Conservation (phyloP, 2,888 invertebrate species). For the Dolichopus griseipennis region DNA sequence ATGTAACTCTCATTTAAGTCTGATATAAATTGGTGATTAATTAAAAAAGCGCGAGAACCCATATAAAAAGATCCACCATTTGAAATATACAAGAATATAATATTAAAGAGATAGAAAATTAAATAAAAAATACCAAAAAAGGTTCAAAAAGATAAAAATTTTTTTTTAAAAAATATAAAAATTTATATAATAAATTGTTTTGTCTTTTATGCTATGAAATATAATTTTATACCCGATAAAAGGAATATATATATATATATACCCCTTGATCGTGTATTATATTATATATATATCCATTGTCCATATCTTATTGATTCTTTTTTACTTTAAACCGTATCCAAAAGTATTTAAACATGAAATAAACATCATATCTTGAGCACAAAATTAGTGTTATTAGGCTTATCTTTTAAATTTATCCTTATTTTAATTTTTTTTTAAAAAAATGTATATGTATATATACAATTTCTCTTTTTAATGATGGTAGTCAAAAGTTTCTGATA, state of each 20-base stretch:
- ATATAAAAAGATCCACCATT: not conserved
- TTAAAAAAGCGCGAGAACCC: not conserved
- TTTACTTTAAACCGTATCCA: too few species aligned
- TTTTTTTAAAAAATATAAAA: not conserved
- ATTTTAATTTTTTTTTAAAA: not conserved
- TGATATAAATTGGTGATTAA: constrained; percentile 6
- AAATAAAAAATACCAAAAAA: too few species aligned
- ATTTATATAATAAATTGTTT: not conserved
- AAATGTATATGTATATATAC: too few species aligned
- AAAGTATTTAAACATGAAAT: not conserved
- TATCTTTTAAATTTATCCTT: not conserved
- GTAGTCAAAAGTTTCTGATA: not conserved
- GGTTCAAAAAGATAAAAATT: too few species aligned
- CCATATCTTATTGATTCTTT: too few species aligned
- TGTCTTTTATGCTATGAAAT: not conserved
- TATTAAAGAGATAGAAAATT: too few species aligned
- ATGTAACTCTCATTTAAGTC: too few species aligned
- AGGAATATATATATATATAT: too few species aligned
- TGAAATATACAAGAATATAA: not conserved
- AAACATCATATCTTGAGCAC: constrained; percentile 1
- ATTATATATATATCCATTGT: too few species aligned
- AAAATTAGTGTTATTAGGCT: constrained; percentile 5
- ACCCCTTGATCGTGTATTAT: too few species aligned
- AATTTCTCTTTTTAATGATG: not conserved
- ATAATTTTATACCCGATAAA: too few species aligned